phyloP scores from a whole-genome alignment of 2,797 vertebrate genomes.

The Erethizon dorsatum region DNA sequence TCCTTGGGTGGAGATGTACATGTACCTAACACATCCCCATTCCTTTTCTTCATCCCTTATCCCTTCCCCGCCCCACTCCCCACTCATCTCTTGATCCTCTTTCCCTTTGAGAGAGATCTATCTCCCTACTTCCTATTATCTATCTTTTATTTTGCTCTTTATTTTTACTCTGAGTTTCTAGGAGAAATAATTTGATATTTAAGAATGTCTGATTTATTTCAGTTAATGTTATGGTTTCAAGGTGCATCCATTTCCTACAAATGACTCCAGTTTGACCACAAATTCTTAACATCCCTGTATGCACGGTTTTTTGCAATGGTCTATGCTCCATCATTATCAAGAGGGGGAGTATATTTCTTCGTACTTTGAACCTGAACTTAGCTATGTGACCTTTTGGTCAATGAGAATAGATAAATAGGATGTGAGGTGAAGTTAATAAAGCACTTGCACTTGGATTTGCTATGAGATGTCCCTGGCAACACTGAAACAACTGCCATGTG shows the following conservation, averaged over 20 bases:
- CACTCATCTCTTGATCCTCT: background rate
- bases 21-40: background rate
- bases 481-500: background rate
- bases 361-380: background rate
- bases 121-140: background rate
- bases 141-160: background rate
- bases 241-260: background rate
- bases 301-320: background rate
- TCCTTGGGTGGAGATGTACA: background rate
- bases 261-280: background rate
- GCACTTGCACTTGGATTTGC: background rate
- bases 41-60: background rate
- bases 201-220: background rate
- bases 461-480: background rate
- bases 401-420: background rate
- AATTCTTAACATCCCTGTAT: background rate
- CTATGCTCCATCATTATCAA: background rate
- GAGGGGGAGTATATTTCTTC: background rate
- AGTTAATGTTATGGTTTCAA: background rate
- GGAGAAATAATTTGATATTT: background rate
- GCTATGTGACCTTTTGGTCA: background rate
- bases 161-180: background rate
- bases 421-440: background rate
- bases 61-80: background rate
- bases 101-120: background rate